Percentiles rank a stretch among this genome's conserved stretches.
These are phyloP conservation scores for Epinotia brunnichana DNA, from an alignment of 2,888 invertebrate genomes.

Conservation along the genomic window DNA sequence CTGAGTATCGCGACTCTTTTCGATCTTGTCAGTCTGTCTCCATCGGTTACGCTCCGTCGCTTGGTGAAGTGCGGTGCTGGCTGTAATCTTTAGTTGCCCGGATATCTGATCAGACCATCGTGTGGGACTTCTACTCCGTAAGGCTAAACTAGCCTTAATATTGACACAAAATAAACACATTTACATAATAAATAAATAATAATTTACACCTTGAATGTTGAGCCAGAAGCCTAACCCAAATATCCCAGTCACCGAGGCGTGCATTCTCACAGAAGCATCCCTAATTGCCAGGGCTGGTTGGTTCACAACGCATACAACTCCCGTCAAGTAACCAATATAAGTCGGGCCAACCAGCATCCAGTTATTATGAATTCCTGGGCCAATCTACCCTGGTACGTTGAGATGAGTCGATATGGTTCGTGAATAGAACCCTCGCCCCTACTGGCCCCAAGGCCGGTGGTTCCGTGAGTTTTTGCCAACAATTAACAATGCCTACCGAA, in stretches of 20 bases:
- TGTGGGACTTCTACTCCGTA: too few relatives aligned
- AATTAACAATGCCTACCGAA: slow-evolving; percentile 57
- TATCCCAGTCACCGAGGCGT: slow-evolving; percentile 24
- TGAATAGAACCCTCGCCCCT: not conserved
- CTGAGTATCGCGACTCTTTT: too few relatives aligned
- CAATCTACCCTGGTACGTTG: not conserved
- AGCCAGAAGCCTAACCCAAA: slow-evolving; percentile 3
- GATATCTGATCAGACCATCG: too few relatives aligned
- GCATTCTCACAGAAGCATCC: slow-evolving; percentile 44
- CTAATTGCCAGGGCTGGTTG: slow-evolving; percentile 32
- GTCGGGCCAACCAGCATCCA: not conserved
- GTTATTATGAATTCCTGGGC: not conserved
- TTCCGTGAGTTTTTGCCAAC: slow-evolving; percentile 56
- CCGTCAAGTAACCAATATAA: not conserved
- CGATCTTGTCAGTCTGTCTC: too few relatives aligned
- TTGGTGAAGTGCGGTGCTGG: too few relatives aligned
- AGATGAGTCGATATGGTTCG: not conserved
- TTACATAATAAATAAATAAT: too few relatives aligned
- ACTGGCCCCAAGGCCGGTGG: slow-evolving; percentile 53
- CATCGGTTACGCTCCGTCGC: too few relatives aligned
- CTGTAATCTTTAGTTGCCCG: too few relatives aligned
- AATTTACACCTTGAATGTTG: not conserved
- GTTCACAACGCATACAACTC: too few relatives aligned
- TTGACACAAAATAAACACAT: too few relatives aligned
- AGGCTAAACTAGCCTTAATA: too few relatives aligned